Evolutionary conservation across 2,113 vertebrate genomes (phyloP).

Genomic region (Chroicocephalus ridibundus): DNA sequence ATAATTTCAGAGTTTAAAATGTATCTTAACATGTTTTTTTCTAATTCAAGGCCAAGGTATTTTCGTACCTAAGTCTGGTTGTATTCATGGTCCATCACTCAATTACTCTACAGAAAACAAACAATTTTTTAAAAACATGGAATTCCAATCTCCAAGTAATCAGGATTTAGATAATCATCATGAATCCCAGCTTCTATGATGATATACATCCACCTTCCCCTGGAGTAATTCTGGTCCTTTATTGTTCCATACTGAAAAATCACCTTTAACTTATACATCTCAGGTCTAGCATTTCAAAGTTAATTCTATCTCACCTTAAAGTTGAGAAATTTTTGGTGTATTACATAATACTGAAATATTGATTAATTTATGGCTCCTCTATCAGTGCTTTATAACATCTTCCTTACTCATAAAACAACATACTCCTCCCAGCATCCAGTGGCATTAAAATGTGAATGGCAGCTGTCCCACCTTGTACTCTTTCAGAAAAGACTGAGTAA

Average conservation of each 20-base stretch:
- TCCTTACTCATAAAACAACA: neutral
- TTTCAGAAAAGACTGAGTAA: neutral
- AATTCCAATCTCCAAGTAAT: neutral
- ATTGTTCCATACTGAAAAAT: neutral
- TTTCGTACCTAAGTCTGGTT: neutral
- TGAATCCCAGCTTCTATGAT: neutral
- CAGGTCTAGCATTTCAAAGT: neutral
- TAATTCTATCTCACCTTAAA: neutral
- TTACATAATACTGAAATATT: neutral
- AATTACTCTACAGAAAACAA: neutral
- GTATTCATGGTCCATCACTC: neutral
- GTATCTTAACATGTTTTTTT: neutral
- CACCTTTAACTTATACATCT: neutral
- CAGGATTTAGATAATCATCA: neutral
- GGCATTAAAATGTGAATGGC: neutral
- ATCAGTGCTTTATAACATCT: neutral
- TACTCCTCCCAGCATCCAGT: neutral
- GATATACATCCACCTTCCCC: neutral
- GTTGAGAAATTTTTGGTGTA: neutral
- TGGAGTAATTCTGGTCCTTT: neutral
- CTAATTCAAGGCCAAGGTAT: neutral
- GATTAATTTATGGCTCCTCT: neutral
- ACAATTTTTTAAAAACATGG: neutral
- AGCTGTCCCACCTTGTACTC: neutral
- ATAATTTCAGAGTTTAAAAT: neutral